Base-by-base conservation (phyloP, 1,140 invertebrate genomes). In the Coptotermes formosanus region DNA sequence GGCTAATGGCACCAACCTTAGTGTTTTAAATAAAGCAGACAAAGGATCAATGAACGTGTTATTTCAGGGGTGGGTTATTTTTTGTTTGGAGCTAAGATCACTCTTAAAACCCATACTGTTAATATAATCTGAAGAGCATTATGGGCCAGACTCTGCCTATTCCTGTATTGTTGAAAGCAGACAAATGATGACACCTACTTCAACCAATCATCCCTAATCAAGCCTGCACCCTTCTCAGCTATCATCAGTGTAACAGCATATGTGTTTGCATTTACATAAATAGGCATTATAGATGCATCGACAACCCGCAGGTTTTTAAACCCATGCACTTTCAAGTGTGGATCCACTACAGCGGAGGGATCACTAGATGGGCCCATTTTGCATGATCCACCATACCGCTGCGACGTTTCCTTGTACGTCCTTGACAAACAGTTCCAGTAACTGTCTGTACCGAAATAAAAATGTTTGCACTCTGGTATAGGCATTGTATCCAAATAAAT, bases 371-470 rank as follows among this genome's bases (percentile, higher is more conserved):
- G 87, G 11, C 87, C 88, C 87, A 88, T 88, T 82, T 88, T 88
- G 82, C 88, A 88, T 2, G 88, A 88, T 7, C 84, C 83, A 0
- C 95, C 95, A 21, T 82, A 96, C 91, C 97, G 96, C 89, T 97
- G 87, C 21, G 88, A 87, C 21, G 89, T 88, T 16, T 87, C 86
- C 14, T 88, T 89, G 84, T 88, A 88, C 25, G 87, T 87, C 84
- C 89, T 87, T 6, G 89, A 88, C 25, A 89, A 87, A 87, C 91
- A 92, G 69, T 88, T 87, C 88, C 91, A 89, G 84, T 91, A 91
- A 14, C 87, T 87, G 82, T 89, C 88, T 38, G 88, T 88, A 82
- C 88, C 88, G 19, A 88, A 88, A 69, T 86, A 85, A n/a, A 86
- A 84, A 82, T 88, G 83, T 87, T 88, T 87, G 82, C 89, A 90